Base-by-base conservation (phyloP, 2,113 vertebrate species). In the Channa maculata region DNA sequence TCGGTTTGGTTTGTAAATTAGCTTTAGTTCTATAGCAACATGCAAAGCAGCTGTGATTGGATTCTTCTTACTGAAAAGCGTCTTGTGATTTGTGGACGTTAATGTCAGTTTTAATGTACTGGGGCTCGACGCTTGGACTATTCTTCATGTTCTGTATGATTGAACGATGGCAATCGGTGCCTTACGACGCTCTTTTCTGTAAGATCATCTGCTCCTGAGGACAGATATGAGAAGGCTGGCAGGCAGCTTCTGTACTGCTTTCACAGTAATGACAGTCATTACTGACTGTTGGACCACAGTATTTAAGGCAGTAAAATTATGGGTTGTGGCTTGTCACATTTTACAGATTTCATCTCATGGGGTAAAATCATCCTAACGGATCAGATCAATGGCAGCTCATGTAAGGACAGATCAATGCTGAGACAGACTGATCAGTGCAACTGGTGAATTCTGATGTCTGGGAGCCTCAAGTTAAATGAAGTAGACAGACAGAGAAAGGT, bases 401-500 rank as follows among this genome's bases (percentile, higher is more conserved):
- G 77, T 76, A 62, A 60, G 75, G 51, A 75, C 24, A 3, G 73
- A 85, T 88, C 89, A 46, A 87, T 90, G 51, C 43, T 86, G 78
- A 88, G 84, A 77, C 82, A 74, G 79, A 80, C 86, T 87, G 82
- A 82, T 86, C 82, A 86, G 82, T 75, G 72, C 75, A 83, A 79
- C 58, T 1, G 49, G 65, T 3, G 15, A 74, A 61, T 84, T 78
- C 66, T 86, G 79, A 71, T 86, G 71, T 85, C 88, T 83, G 69
- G 80, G 80, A 84, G 75, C 78, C 59, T 64, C 13, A 3, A 41
- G 46, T 54, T 65, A 84, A 76, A 88, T 86, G 70, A 83, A 76
- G 72, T 49, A 77, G 72, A 75, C 80, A 86, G 84, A 70, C 74
- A 3, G 62, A 71, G 43, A 67, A 54, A 65, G 65, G 15, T 51